Base-by-base conservation (phyloP, 2,888 invertebrate genomes). In the Tenthredo scrophulariae region DNA sequence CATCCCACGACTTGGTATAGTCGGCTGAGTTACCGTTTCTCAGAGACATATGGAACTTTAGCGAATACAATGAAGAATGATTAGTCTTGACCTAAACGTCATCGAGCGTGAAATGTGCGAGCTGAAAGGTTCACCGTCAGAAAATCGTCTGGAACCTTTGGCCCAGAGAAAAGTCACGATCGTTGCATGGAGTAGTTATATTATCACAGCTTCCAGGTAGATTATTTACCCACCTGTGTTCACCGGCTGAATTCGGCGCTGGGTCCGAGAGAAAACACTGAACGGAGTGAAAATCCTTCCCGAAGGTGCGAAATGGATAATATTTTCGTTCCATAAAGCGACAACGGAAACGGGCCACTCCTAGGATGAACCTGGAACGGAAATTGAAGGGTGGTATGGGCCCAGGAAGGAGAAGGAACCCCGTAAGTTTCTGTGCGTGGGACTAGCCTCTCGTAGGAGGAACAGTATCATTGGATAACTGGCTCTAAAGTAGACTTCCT, bases 291-390 rank as follows among this genome's bases (percentile, higher is more conserved):
- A n/a, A 26, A 74, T 22, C 13, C 43, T 9, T 67, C 15, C 15
- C 13, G 3, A 74, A 74, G 40, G 43, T 74, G 43, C 72, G 72
- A 74, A 43, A 74, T n/a, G 72, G 13, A 43, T 80, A 26, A 84
- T 80, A 80, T 80, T 84, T 33, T 26, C 37, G n/a, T 84, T n/a
- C 40, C 62, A 37, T 58, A 79, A 46, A 13, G 22, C 22, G n/a
- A 40, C 22, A 54, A 50, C 74, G 84, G 84, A 84, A 84, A 84
- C 62, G 84, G 29, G 84, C 79, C 84, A 40, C 84, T 65, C 84
- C 84, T 80, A 37, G 29, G 37, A n/a, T n/a, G 58, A 65, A 67
- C 33, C 26, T 40, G 10, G 46, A 80, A 80, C 84, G 84, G 84
- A 84, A 84, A 84, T 84, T 84, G 65, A 65, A 26, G 67, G 84